A percentile compares a stretch with the other conserved stretches of the same genome.
phyloP scores from a whole-genome alignment of 2,113 vertebrate species.

The Lates calcarifer region DNA sequence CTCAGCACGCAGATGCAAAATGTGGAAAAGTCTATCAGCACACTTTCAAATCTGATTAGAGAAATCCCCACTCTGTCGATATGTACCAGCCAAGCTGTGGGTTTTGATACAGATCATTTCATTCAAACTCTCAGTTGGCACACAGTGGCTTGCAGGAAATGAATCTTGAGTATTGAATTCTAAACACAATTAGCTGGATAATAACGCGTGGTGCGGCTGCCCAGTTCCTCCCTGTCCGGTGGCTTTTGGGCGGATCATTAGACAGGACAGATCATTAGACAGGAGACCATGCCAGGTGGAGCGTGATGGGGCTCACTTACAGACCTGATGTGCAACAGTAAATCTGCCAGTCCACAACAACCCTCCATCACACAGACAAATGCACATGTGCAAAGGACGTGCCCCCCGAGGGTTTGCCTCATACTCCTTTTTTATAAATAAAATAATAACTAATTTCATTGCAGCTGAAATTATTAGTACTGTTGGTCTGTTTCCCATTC shows the following conservation, averaged over 20 bases:
- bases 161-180: conserved; percentile 39
- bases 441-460: too few species aligned
- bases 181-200: conserved; percentile 52
- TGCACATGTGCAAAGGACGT: neutral
- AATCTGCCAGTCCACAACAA: neutral
- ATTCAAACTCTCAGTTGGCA: conserved; percentile 30
- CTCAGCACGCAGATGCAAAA: conserved; percentile 18
- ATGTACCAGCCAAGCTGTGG: neutral
- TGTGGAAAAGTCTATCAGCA: conserved; percentile 30
- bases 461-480: too few species aligned
- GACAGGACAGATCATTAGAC: conserved; percentile 33
- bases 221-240: neutral
- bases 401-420: too few species aligned
- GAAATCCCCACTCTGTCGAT: conserved; percentile 26
- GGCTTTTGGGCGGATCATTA: conserved; percentile 19
- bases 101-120: conserved; percentile 54
- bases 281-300: conserved; percentile 9
- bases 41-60: conserved; percentile 57
- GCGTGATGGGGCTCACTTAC: neutral
- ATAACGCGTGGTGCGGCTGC: conserved; percentile 7
- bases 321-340: neutral
- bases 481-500: too few species aligned
- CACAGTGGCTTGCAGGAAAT: conserved; percentile 49
- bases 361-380: neutral
- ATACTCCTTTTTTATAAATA: too few species aligned